Evolutionary conservation across 2,888 invertebrate species (phyloP).

Genomic region (Ormia ochracea): DNA sequence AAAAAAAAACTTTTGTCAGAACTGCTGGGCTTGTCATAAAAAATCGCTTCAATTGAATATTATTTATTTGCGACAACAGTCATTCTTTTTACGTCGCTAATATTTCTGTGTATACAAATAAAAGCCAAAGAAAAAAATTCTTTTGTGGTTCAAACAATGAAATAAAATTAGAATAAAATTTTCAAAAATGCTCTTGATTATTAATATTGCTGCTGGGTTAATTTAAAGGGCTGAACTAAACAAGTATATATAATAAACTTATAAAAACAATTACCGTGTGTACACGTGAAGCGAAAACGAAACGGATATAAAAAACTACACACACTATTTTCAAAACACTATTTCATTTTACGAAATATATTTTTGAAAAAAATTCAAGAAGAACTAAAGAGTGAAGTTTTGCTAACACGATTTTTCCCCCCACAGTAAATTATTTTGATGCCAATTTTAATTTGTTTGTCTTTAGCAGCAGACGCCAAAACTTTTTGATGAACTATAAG

Average conservation of each 20-base stretch:
- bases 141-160: neutral
- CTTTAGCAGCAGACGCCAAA: no score
- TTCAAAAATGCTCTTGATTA: neutral
- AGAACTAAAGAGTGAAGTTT: no score
- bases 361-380: no score
- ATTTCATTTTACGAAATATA: no score
- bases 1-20: neutral
- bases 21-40: neutral
- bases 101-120: no score
- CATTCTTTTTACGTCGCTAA: no score
- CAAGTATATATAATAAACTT: neutral
- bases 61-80: constrained; percentile 20
- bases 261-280: neutral
- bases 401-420: no score
- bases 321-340: no score
- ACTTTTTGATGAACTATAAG: no score
- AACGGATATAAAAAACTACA: no score
- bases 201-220: neutral
- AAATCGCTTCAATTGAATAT: constrained; percentile 10
- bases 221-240: constrained; percentile 8
- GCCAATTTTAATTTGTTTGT: no score
- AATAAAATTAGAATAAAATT: neutral
- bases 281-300: neutral
- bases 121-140: neutral
- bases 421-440: no score